A percentile compares a stretch with the other conserved stretches of the same genome.
phyloP scores from a whole-genome alignment of 92 coral and sea anemone species.

The Metridium senile region DNA sequence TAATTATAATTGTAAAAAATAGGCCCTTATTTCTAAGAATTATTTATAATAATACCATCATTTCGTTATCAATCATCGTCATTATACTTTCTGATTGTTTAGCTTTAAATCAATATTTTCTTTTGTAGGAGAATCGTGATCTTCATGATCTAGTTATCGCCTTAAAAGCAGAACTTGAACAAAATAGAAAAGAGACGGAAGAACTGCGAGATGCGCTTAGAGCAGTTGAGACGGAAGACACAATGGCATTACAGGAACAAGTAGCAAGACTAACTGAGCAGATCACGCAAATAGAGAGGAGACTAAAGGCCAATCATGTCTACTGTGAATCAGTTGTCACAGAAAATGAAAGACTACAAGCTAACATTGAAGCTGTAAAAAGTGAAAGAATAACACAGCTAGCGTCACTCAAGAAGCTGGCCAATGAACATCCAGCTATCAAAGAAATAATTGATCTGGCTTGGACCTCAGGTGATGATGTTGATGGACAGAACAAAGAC shows the following conservation, averaged over 20 bases:
- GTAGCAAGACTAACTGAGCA: slow-evolving; percentile 56
- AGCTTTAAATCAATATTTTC: not conserved
- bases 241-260: slow-evolving; percentile 50
- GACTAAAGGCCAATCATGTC: slow-evolving; percentile 81
- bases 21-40: not conserved
- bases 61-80: not conserved
- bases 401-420: slow-evolving; percentile 46
- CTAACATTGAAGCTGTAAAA: slow-evolving; percentile 52
- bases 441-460: slow-evolving; percentile 51
- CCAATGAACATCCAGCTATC: slow-evolving; percentile 55
- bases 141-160: slow-evolving; percentile 83
- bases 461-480: slow-evolving; percentile 41
- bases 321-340: slow-evolving; percentile 77
- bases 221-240: slow-evolving; percentile 60
- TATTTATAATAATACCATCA: not conserved
- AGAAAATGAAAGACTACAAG: slow-evolving; percentile 70
- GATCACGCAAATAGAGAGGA: slow-evolving; percentile 52
- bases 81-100: not conserved
- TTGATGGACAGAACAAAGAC: slow-evolving; percentile 40
- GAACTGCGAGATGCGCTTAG: slow-evolving; percentile 55
- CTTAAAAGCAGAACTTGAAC: slow-evolving; percentile 59
- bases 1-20: no score
- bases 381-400: slow-evolving; percentile 61
- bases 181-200: slow-evolving; percentile 45
- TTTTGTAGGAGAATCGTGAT: slow-evolving; percentile 77